Percentiles rank a stretch among this genome's conserved stretches.
Evolutionary conservation across 2,888 invertebrate species (phyloP).

Genomic region (Temnothorax rugatulus): DNA sequence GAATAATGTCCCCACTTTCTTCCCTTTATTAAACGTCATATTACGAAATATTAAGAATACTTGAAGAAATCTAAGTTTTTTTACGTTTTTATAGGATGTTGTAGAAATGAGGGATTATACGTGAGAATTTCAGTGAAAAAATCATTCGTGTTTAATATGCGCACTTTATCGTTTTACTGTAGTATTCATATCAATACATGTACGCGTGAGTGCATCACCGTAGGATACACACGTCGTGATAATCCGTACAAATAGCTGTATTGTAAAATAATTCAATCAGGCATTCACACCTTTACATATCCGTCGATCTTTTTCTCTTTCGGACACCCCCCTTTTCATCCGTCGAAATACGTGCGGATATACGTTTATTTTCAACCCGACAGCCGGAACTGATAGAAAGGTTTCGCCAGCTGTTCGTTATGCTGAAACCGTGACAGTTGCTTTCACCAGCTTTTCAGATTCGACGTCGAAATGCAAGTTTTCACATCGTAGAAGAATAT

Average conservation of each 20-base stretch:
- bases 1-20: neutral
- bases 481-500: neutral
- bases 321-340: neutral
- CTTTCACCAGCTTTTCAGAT: constrained; percentile 22
- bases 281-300: neutral
- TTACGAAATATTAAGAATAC: constrained; percentile 2
- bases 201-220: neutral
- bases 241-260: constrained; percentile 26
- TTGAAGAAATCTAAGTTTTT: neutral
- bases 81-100: neutral
- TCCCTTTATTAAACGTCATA: neutral
- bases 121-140: neutral
- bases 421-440: constrained; percentile 29
- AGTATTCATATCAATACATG: neutral
- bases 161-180: neutral
- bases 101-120: neutral
- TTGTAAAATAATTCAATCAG: constrained; percentile 34
- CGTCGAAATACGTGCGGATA: constrained; percentile 16
- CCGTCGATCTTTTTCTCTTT: neutral
- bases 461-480: neutral
- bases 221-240: neutral
- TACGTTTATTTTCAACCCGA: constrained; percentile 42
- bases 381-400: constrained; percentile 45
- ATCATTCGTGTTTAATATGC: neutral
- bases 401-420: constrained; percentile 41